Evolutionary conservation across 2,797 vertebrate species (phyloP).

Genomic region (Thaleichthys pacificus): DNA sequence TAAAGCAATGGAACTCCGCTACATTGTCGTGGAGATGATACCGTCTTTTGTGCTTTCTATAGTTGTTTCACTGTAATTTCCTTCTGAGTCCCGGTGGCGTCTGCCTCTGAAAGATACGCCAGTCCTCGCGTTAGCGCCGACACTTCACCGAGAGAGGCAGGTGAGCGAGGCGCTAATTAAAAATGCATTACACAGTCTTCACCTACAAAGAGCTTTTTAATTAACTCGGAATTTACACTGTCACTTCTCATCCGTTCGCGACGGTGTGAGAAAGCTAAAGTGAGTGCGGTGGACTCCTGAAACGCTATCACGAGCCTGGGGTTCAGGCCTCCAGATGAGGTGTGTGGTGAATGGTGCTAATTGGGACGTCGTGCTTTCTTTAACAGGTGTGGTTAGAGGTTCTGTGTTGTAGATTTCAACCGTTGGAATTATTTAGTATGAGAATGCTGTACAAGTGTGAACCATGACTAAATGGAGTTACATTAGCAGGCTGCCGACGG

Average conservation of each 20-base stretch:
- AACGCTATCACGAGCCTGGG: background rate
- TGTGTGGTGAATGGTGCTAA: constrained; percentile 26
- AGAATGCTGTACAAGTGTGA: background rate
- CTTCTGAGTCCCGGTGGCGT: background rate
- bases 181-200: constrained; percentile 44
- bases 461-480: background rate
- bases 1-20: constrained; percentile 3
- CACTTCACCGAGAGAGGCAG: constrained; percentile 19
- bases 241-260: constrained; percentile 37
- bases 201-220: constrained; percentile 46
- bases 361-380: constrained; percentile 9
- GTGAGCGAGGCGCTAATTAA: constrained; percentile 54
- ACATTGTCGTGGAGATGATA: constrained; percentile 13
- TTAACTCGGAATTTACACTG: constrained; percentile 35
- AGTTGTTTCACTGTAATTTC: constrained; percentile 27
- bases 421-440: background rate
- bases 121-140: constrained; percentile 2
- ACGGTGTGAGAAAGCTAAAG: background rate
- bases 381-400: background rate
- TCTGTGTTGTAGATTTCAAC: background rate
- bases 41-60: background rate
- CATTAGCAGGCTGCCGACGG: no score
- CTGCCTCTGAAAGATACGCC: background rate
- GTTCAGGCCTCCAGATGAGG: constrained; percentile 5
- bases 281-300: background rate